Percentiles rank a stretch among this genome's conserved stretches.
phyloP scores from a whole-genome alignment of 53 echinoderm and acorn worm genomes.

The Holothuria scabra region DNA sequence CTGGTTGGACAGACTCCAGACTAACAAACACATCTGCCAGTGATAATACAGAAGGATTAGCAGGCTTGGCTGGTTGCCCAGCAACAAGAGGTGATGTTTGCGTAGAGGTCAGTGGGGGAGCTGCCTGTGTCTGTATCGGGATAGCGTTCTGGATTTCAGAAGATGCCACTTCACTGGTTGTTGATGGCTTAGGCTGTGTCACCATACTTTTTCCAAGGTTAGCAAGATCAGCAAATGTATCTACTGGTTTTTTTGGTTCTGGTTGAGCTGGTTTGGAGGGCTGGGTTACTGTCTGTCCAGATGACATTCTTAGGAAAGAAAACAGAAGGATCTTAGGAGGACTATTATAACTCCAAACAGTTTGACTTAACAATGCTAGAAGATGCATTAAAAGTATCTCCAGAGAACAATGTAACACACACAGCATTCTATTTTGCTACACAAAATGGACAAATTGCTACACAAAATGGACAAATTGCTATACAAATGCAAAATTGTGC shows the following conservation, averaged over 20 bases:
- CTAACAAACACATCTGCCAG: slow-evolving; percentile 92
- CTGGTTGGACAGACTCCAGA: slow-evolving; percentile 81
- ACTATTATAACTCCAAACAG: no score
- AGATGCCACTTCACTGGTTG: background rate
- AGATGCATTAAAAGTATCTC: no score
- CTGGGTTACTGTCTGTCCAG: no score
- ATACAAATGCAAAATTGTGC: no score
- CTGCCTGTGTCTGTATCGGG: background rate
- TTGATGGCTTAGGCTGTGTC: slow-evolving; percentile 40
- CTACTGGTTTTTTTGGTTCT: slow-evolving; percentile 31
- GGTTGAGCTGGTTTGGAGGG: slow-evolving; percentile 11
- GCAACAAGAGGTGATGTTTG: background rate
- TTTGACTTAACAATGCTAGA: no score
- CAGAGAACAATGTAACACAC: no score
- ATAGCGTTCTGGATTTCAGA: slow-evolving; percentile 1
- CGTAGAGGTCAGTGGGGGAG: background rate
- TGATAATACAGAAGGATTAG: slow-evolving; percentile 74
- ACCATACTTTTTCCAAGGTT: slow-evolving; percentile 75
- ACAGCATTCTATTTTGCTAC: no score
- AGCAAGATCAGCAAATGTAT: slow-evolving; percentile 79
- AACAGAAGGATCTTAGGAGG: no score
- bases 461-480: no score
- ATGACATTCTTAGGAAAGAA: no score
- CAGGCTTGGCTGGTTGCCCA: slow-evolving; percentile 26
- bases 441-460: no score